These are phyloP conservation scores for Petrocephalus schoutedeni DNA, from an alignment of 2,797 vertebrate genomes.

Conservation along the genomic window DNA sequence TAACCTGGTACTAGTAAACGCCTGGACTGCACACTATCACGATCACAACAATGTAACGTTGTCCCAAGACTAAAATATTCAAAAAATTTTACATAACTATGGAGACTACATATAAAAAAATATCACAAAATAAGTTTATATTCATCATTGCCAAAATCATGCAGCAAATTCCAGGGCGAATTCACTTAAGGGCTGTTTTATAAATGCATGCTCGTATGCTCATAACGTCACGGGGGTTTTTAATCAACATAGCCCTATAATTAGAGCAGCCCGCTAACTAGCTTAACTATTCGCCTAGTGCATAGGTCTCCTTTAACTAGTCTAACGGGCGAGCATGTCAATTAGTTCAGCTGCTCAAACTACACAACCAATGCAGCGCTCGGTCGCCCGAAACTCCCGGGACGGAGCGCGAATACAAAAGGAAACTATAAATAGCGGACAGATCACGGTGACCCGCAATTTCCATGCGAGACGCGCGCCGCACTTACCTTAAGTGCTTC, in stretches of 20 bases:
- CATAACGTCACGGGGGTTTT: not conserved
- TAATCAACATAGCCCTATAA: not conserved
- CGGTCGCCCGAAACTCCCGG: not conserved
- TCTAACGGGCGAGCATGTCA: not conserved
- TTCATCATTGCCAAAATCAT: not conserved
- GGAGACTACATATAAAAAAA: not conserved
- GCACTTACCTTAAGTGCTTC: constrained; percentile 26
- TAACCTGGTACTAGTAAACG: not conserved
- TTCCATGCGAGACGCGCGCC: not conserved
- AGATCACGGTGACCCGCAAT: constrained; percentile 6
- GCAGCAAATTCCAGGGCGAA: not conserved
- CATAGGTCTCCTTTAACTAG: not conserved
- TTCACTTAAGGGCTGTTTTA: not conserved
- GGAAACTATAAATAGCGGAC: constrained; percentile 22
- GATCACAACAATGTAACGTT: not conserved
- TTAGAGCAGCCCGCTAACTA: not conserved
- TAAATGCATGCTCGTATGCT: not conserved
- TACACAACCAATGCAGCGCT: not conserved
- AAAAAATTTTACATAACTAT: not conserved
- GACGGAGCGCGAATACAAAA: not conserved
- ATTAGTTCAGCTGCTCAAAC: not conserved
- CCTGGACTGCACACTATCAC: not conserved
- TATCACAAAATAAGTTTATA: not conserved
- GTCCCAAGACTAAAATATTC: not conserved
- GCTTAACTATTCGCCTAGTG: not conserved